A percentile compares a stretch with the other conserved stretches of the same genome.
These are phyloP conservation scores for Euborellia annulipes DNA, from an alignment of 1,140 invertebrate species.

Conservation along the genomic window DNA sequence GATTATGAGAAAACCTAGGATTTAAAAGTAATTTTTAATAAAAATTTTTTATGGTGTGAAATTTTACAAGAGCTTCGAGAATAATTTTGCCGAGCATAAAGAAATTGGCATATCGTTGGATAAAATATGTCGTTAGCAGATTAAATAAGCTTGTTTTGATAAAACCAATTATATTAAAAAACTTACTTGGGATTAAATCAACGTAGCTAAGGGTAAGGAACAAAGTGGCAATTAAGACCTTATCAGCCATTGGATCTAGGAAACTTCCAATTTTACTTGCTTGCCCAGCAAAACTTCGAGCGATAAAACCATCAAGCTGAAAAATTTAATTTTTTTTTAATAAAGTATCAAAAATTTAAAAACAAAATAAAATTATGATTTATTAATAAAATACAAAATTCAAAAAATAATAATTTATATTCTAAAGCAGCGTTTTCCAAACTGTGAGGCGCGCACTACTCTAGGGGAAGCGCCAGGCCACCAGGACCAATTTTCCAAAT, in stretches of 20 bases:
- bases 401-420: not conserved
- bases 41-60: too few species aligned
- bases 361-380: not conserved
- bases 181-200: slow-evolving; percentile 59
- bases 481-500: too few species aligned
- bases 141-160: too few species aligned
- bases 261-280: slow-evolving; percentile 85
- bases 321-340: slow-evolving; percentile 32
- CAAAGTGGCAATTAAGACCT: slow-evolving; percentile 77
- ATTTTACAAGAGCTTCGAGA: too few species aligned
- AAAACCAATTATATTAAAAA: too few species aligned
- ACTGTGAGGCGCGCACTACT: too few species aligned
- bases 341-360: slow-evolving; percentile 4
- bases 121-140: too few species aligned
- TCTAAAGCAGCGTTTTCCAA: too few species aligned
- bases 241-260: slow-evolving; percentile 96
- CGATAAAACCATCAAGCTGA: slow-evolving; percentile 91
- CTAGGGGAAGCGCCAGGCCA: too few species aligned
- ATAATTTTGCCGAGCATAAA: too few species aligned
- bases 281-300: slow-evolving; percentile 78
- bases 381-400: slow-evolving; percentile 3
- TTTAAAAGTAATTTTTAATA: too few species aligned
- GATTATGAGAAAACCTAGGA: not conserved
- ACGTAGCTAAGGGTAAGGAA: slow-evolving; percentile 75
- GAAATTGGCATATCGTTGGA: too few species aligned